phyloP scores from a whole-genome alignment of 2,888 invertebrate genomes.

The Dynastes maya region DNA sequence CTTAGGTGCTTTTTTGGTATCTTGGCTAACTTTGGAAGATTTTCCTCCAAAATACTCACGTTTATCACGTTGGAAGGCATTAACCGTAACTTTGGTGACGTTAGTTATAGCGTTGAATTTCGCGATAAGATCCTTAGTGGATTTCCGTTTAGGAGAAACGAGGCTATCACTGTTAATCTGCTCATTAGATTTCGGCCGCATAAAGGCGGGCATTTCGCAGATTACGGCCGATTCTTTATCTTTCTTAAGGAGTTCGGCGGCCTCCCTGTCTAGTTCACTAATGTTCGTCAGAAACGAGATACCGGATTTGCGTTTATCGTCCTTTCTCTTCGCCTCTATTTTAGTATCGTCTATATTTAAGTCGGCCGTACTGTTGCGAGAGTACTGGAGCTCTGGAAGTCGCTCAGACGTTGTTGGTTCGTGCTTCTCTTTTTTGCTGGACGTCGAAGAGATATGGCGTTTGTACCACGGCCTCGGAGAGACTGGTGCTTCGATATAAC shows the following conservation, averaged over 20 bases:
- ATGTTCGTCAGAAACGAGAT: slow-evolving; percentile 81
- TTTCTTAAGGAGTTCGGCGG: slow-evolving; percentile 81
- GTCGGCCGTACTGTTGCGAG: slow-evolving; percentile 69
- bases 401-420: slow-evolving; percentile 30
- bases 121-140: slow-evolving; percentile 74
- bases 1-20: slow-evolving; percentile 60
- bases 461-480: slow-evolving; percentile 81
- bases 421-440: slow-evolving; percentile 62
- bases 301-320: slow-evolving; percentile 74
- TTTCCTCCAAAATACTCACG: slow-evolving; percentile 65
- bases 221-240: slow-evolving; percentile 61
- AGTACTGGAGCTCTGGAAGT: slow-evolving; percentile 67
- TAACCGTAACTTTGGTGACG: slow-evolving; percentile 73
- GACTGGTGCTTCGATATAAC: slow-evolving; percentile 66
- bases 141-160: slow-evolving; percentile 65
- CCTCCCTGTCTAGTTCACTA: slow-evolving; percentile 86
- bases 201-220: slow-evolving; percentile 67
- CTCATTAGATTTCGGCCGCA: slow-evolving; percentile 65
- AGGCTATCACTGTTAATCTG: slow-evolving; percentile 61
- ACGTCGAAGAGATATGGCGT: slow-evolving; percentile 63
- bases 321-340: slow-evolving; percentile 61
- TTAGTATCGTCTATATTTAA: slow-evolving; percentile 59
- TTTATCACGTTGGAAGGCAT: slow-evolving; percentile 67
- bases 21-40: slow-evolving; percentile 60
- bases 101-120: slow-evolving; percentile 77